phyloP scores from a whole-genome alignment of 2,797 vertebrate species.

The Brachymystax lenok region DNA sequence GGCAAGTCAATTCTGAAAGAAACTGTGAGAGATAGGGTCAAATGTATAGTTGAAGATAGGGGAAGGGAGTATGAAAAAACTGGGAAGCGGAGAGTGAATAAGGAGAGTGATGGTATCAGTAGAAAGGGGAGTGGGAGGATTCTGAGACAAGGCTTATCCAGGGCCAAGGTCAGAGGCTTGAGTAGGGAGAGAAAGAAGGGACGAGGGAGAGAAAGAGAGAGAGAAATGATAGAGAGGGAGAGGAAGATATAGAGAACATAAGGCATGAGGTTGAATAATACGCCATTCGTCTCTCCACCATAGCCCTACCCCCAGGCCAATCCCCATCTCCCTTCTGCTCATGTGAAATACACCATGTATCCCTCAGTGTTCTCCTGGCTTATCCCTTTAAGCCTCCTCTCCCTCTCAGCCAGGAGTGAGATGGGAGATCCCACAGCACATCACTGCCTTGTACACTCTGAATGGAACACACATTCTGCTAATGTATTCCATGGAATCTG shows the following conservation, averaged over 20 bases:
- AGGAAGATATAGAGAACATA: slow-evolving; percentile 47
- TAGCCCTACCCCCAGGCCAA: slow-evolving; percentile 19
- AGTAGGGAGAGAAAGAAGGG: slow-evolving; percentile 34
- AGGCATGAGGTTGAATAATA: slow-evolving; percentile 41
- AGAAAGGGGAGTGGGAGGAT: background rate
- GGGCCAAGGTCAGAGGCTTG: slow-evolving; percentile 54
- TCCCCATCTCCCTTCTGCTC: slow-evolving; percentile 8
- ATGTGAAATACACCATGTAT: slow-evolving; percentile 27
- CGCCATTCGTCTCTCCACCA: slow-evolving; percentile 14
- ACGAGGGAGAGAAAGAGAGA: slow-evolving; percentile 28
- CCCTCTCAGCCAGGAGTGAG: slow-evolving; percentile 24
- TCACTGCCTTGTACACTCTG: slow-evolving; percentile 23
- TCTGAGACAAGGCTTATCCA: slow-evolving; percentile 30
- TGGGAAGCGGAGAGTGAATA: slow-evolving; percentile 16
- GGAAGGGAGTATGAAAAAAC: background rate
- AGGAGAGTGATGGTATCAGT: slow-evolving; percentile 17
- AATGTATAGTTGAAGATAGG: too few relatives aligned
- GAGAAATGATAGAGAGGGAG: slow-evolving; percentile 11
- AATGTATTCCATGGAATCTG: slow-evolving; percentile 30
- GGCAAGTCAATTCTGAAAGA: too few relatives aligned
- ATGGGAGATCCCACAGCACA: slow-evolving; percentile 36
- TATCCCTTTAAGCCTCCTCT: background rate
- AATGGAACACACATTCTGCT: slow-evolving; percentile 42
- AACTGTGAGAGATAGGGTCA: too few relatives aligned
- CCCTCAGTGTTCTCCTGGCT: slow-evolving; percentile 22